Conservation (phyloP, 2,888 invertebrate genomes). For the Orthonevra nobilis region DNA sequence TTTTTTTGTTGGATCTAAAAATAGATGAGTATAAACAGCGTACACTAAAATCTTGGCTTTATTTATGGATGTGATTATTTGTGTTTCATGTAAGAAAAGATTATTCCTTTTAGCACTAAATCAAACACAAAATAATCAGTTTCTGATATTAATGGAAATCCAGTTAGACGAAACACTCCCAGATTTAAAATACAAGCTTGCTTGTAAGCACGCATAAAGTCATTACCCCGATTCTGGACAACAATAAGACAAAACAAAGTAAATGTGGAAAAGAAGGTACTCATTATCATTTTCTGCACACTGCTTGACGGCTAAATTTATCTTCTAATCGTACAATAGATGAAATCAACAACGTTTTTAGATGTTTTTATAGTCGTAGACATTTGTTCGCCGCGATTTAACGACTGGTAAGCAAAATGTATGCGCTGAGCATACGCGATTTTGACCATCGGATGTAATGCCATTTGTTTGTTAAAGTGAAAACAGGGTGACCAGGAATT, state of each 20-base stretch:
- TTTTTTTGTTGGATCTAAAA: constrained; percentile 53
- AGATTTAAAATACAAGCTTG: too few relatives aligned
- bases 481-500: constrained; percentile 3
- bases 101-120: too few relatives aligned
- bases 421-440: constrained; percentile 29
- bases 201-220: too few relatives aligned
- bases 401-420: constrained; percentile 14
- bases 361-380: constrained; percentile 17
- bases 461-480: constrained; percentile 5
- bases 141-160: too few relatives aligned
- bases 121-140: too few relatives aligned
- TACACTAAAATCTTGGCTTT: constrained; percentile 53
- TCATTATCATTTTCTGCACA: constrained; percentile 41
- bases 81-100: too few relatives aligned
- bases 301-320: constrained; percentile 1
- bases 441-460: constrained; percentile 5
- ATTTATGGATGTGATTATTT: constrained; percentile 65
- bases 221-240: constrained; percentile 15
- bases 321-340: constrained; percentile 11
- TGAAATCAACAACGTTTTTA: constrained; percentile 6
- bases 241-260: background rate
- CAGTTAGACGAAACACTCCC: too few relatives aligned
- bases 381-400: constrained; percentile 13
- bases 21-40: constrained; percentile 47
- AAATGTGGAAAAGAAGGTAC: constrained; percentile 34